Evolutionary conservation across 2,797 vertebrate species (phyloP), one percentile per base, ranked within the genome.

Genomic region (Hydrocynus forskahlii): DNA sequence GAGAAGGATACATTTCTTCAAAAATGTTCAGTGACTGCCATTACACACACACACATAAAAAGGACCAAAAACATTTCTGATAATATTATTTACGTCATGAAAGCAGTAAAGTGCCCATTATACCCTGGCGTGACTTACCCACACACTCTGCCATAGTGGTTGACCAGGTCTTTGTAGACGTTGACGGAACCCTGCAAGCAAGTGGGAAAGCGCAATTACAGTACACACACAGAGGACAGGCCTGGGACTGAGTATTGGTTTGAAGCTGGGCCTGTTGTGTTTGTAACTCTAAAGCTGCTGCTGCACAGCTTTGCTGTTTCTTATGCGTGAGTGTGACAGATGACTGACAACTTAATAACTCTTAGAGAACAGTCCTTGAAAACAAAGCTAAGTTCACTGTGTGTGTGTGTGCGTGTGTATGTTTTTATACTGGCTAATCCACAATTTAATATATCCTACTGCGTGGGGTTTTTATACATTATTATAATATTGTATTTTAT

Each of bases 121-220:
- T 14, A n/a, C 40, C 16, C 43, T 79, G 43, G 4, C 7, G 7
- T 70, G 52, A 67, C 96, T 96, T 92, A 97, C 97, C 97, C 98
- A 88, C 96, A 97, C 82, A 98, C 89, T 89, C 94, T 93, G 66
- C 98, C 97, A 0, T 97, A 95, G 13, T 89, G 93, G 1, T 62
- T 92, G 84, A 97, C 92, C 43, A 99, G 91, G 55, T 97, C 92
- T 59, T 71, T 89, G 0, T 97, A 87, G 21, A 89, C 92, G 50
- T 95, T 89, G 86, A 95, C 96, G 89, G 96, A 97, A 6, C 96
- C 96, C 97, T 99, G 81, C 60, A 85, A 85, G 84, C 60, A 82
- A 91, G 87, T 54, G 76, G 1, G 87, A 83, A 83, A 63, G 59
- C 19, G 50, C 38, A 70, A 29, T 70, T 54, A 75, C n/a, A 62